Evolutionary conservation across 2,113 vertebrate species (phyloP).

Genomic region (Pygoscelis antarcticus): DNA sequence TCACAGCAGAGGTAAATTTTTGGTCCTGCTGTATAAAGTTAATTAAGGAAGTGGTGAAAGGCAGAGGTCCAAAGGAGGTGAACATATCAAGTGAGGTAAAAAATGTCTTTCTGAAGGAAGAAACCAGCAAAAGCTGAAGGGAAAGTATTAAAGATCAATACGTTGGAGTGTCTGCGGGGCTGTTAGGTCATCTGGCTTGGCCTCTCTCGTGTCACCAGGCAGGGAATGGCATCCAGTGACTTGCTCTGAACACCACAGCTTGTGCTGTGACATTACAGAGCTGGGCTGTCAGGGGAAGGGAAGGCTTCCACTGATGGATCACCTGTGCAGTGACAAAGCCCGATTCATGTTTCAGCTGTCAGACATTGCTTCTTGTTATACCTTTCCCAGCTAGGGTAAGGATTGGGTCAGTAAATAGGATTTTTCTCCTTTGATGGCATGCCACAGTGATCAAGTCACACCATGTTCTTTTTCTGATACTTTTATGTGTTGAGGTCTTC

Average conservation of each 20-base stretch:
- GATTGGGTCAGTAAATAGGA: neutral
- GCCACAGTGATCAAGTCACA: neutral
- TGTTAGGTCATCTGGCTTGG: fast-evolving
- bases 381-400: neutral
- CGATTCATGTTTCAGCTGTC: neutral
- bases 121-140: neutral
- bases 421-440: neutral
- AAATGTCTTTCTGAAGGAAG: neutral
- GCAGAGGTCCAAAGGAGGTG: neutral
- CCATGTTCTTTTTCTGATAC: neutral
- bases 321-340: fast-evolving
- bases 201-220: fast-evolving
- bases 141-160: neutral
- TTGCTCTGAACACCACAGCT: neutral
- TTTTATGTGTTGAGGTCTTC: neutral
- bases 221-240: neutral
- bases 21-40: neutral
- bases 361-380: neutral
- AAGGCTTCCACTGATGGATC: neutral
- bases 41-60: neutral
- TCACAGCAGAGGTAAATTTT: neutral
- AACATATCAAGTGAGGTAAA: neutral
- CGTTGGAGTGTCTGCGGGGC: fast-evolving
- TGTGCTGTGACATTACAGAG: neutral
- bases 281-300: neutral